phyloP scores from a whole-genome alignment of 2,888 invertebrate genomes.

The Strigamia crassipes region DNA sequence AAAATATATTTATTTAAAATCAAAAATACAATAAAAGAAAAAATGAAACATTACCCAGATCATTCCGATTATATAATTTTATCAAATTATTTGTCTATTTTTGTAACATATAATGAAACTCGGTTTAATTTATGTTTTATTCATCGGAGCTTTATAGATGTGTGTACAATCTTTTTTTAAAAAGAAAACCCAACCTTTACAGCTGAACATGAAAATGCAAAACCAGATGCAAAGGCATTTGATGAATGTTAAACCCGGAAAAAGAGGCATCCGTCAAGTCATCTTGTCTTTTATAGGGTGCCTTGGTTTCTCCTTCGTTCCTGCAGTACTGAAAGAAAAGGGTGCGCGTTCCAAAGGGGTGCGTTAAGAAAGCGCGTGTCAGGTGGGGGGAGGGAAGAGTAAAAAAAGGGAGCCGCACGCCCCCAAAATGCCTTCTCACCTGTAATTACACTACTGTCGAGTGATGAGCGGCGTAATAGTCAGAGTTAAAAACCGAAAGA shows the following conservation, averaged over 20 bases:
- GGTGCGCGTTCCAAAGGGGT: constrained; percentile 1
- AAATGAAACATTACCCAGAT: too few relatives aligned
- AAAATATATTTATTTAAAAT: background rate
- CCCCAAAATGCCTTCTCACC: constrained; percentile 16
- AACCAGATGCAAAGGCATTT: constrained; percentile 15
- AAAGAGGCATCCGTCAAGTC: constrained; percentile 15
- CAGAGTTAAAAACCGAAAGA: background rate
- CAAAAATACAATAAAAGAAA: background rate
- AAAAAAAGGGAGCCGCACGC: constrained; percentile 20
- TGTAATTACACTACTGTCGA: background rate
- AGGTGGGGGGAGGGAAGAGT: constrained; percentile 21
- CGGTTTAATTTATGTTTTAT: too few relatives aligned
- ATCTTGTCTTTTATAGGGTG: constrained; percentile 1
- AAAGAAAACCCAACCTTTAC: background rate
- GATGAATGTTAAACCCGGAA: constrained; percentile 1
- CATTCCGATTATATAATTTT: too few relatives aligned
- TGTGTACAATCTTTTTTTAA: too few relatives aligned
- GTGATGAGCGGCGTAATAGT: background rate
- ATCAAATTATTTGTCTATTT: too few relatives aligned
- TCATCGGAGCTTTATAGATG: too few relatives aligned
- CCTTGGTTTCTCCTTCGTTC: constrained; percentile 4
- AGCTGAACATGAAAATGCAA: background rate
- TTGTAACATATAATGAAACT: too few relatives aligned
- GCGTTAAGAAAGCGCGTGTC: constrained; percentile 4
- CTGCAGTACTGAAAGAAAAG: background rate